Evolutionary conservation across 1,140 invertebrate species (phyloP).

Genomic region (Potamilus streckersoni): DNA sequence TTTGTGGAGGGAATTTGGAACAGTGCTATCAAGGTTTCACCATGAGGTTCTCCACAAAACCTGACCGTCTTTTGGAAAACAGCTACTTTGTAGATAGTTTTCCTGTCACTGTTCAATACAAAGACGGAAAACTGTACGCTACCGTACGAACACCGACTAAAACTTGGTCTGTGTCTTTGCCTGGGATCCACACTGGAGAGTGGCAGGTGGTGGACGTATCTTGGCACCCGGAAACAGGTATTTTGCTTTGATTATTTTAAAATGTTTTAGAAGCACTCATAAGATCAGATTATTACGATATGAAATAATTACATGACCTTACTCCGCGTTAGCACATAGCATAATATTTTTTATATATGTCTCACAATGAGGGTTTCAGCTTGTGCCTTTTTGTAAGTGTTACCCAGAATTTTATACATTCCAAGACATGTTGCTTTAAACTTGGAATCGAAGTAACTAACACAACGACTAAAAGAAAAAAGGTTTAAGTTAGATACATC

Average conservation of each 20-base stretch:
- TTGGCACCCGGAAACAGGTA: slow-evolving; percentile 58
- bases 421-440: no score
- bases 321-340: neutral
- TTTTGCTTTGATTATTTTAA: neutral
- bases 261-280: neutral
- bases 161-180: slow-evolving; percentile 52
- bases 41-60: slow-evolving; percentile 46
- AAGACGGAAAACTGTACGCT: slow-evolving; percentile 52
- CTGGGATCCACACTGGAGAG: slow-evolving; percentile 42
- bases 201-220: slow-evolving; percentile 63
- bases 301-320: neutral
- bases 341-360: neutral
- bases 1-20: slow-evolving; percentile 54
- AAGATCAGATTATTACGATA: neutral
- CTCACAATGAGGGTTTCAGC: neutral
- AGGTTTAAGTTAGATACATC: no score
- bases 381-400: no score
- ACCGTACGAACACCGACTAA: slow-evolving; percentile 52
- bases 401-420: no score
- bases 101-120: slow-evolving; percentile 60
- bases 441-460: no score
- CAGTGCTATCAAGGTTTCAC: slow-evolving; percentile 58
- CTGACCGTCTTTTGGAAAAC: slow-evolving; percentile 47
- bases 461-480: no score
- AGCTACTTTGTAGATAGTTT: slow-evolving; percentile 61